These are phyloP conservation scores for Neria commutata DNA, from an alignment of 2,888 invertebrate species.

Conservation along the genomic window DNA sequence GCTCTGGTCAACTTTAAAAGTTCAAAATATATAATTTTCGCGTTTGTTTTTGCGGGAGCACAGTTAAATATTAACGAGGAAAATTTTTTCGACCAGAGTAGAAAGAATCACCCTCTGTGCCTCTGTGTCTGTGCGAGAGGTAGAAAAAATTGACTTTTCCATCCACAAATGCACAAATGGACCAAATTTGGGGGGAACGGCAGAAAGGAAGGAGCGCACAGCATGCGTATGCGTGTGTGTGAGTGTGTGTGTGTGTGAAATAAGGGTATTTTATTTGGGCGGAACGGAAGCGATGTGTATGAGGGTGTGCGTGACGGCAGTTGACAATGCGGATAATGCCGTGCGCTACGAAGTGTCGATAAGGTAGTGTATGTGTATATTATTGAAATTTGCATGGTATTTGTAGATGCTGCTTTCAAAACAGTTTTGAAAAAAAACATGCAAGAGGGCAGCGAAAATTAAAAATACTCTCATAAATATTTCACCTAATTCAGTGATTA, in stretches of 20 bases:
- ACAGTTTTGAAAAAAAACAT: too few relatives aligned
- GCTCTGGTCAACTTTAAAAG: conserved; percentile 29
- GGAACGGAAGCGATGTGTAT: too few relatives aligned
- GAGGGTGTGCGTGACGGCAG: too few relatives aligned
- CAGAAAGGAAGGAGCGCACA: conserved; percentile 1
- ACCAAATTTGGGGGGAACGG: conserved; percentile 9
- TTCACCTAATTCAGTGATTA: too few relatives aligned
- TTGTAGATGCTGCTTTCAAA: background rate
- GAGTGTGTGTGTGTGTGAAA: background rate
- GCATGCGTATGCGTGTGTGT: background rate
- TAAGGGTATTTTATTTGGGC: too few relatives aligned
- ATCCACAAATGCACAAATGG: conserved; percentile 22
- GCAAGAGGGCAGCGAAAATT: too few relatives aligned
- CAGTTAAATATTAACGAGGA: conserved; percentile 28
- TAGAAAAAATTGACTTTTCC: conserved; percentile 38
- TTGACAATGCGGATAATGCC: background rate
- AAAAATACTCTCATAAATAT: too few relatives aligned
- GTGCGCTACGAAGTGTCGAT: too few relatives aligned
- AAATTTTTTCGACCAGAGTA: conserved; percentile 28
- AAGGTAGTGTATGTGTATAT: too few relatives aligned
- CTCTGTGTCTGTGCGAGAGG: conserved; percentile 37
- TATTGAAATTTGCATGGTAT: background rate
- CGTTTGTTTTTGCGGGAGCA: conserved; percentile 32
- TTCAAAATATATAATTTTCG: conserved; percentile 24
- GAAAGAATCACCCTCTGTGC: conserved; percentile 50